Evolutionary conservation across 2,888 invertebrate species (phyloP), one percentile per base, ranked within the genome.

Genomic region (Brachyptera putata): DNA sequence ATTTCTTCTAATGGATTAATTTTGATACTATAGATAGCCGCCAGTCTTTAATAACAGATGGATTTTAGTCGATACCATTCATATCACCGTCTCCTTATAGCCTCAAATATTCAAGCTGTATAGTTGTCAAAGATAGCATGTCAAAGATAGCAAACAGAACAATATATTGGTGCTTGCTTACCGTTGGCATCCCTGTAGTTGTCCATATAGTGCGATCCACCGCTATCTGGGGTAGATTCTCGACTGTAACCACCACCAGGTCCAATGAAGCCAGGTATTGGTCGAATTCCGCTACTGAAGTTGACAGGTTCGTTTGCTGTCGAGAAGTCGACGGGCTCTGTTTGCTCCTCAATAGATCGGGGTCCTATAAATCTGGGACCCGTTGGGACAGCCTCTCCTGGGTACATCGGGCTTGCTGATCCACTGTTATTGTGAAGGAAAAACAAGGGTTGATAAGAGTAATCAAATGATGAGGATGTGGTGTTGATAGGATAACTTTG

Each of bases 171-270:
- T n/a, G n/a, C n/a, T n/a, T n/a, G 7, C 39, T 46, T 75, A 91
- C 91, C 91, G 70, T 89, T 87, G 34, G 90, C 85, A 74, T 91
- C 91, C 72, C 91, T 80, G 74, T 91, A 92, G 64, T 89, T 87
- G 75, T 92, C 91, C 76, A 91, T 84, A 74, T 91, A 92, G 77
- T 91, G 91, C 58, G 91, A 91, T 62, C 90, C 91, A 56, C 91
- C 91, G 71, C 90, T 91, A 74, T 92, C 91, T 2, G 91, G 91
- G 56, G 91, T 91, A 64, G 91, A 91, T 77, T 92, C 91, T 69
- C 91, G 84, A 76, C 91, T 91, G 74, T 91, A 91, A 11, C 77
- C 68, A 21, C 65, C 49, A 1, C 62, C 53, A 1, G 62, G 56
- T n/a, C 57, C 50, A 11, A 41, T 43, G 57, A 63, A 61, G 21